Evolutionary conservation across 2,113 vertebrate genomes (phyloP).

Genomic region (Aptenodytes forsteri): DNA sequence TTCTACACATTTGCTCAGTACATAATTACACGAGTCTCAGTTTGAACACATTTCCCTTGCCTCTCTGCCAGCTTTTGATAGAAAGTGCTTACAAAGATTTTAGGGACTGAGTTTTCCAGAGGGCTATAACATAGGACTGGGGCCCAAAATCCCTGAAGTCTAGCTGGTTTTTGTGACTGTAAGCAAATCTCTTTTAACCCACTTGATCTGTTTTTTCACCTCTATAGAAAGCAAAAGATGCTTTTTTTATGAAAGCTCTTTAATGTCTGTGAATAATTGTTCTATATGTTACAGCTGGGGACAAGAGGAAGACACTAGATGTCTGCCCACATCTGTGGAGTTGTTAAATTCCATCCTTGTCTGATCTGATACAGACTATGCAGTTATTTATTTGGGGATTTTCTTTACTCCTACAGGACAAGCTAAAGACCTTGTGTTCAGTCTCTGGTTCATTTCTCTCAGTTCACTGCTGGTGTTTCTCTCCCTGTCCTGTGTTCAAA

Average conservation of each 20-base stretch:
- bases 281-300: neutral
- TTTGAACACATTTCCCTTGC: neutral
- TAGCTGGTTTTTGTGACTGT: neutral
- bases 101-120: neutral
- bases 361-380: neutral
- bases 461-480: neutral
- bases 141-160: neutral
- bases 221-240: neutral
- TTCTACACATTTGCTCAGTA: neutral
- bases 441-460: neutral
- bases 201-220: neutral
- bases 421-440: neutral
- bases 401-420: neutral
- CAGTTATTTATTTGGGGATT: neutral
- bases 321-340: neutral
- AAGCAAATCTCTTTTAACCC: neutral
- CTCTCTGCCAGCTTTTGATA: neutral
- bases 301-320: neutral
- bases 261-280: rapidly evolving
- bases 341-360: neutral
- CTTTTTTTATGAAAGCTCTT: neutral
- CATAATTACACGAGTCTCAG: neutral
- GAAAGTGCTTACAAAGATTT: neutral
- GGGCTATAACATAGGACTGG: neutral
- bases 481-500: neutral